Percentiles rank a stretch among this genome's conserved stretches.
Conservation (phyloP, 2,113 vertebrate species). For the Myotis brandtii region DNA sequence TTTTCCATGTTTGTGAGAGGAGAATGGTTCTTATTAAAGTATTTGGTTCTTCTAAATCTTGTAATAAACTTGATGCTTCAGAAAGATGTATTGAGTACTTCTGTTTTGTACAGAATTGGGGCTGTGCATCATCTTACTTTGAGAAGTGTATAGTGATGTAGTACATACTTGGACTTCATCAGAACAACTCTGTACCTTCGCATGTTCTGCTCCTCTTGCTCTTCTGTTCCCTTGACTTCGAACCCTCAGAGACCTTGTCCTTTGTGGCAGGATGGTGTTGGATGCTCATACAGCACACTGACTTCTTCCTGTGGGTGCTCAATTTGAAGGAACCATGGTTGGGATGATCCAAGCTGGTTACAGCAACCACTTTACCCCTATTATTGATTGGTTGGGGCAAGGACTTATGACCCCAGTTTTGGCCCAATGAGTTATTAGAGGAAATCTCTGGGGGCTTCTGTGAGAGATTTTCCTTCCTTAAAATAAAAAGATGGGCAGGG, state of each 20-base stretch:
- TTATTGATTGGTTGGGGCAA: neutral
- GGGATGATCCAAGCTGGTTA: neutral
- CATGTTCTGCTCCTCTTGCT: neutral
- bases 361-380: neutral
- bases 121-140: neutral
- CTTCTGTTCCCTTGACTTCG: neutral
- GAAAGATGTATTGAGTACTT: neutral
- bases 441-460: neutral
- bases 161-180: neutral
- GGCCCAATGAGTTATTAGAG: neutral
- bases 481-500: neutral
- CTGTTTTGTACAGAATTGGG: neutral
- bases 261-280: neutral
- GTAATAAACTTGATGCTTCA: neutral
- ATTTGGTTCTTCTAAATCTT: neutral
- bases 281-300: neutral
- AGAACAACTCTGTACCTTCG: neutral
- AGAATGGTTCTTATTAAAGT: too few relatives aligned
- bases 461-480: neutral
- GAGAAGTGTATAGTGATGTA: neutral
- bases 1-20: too few relatives aligned
- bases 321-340: neutral
- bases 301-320: neutral
- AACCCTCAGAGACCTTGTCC: neutral
- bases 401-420: neutral